Base-by-base conservation (phyloP, 2,797 vertebrate species). In the Sebastes flavidus region DNA sequence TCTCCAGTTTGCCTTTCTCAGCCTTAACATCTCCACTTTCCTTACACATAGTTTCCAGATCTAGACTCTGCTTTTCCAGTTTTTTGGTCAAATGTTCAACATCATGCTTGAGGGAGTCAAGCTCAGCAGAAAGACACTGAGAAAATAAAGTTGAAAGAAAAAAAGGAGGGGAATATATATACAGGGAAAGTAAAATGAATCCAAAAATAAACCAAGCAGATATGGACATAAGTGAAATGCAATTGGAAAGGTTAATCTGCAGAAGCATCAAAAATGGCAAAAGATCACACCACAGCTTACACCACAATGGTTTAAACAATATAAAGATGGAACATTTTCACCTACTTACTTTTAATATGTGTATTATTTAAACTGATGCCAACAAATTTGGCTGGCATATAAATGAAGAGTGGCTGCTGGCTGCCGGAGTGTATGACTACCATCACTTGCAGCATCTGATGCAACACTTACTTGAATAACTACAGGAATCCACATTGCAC, bases 81-180 rank as follows among this genome's bases (percentile, higher is more conserved):
- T 98, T 95, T 95, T 96, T 95, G 93, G 96, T 96, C 93, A 98
- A 95, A 87, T 94, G 94, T 90, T 98, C 96, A 95, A 96, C 92
- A 85, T 97, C 96, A 96, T 96, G 96, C 95, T 96, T 97, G 96
- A 94, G 95, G 96, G 97, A 95, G 79, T 97, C 96, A 97, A 99
- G 97, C 94, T 97, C 95, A 96, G 96, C 96, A 93, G 96, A 96
- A 96, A 99, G 96, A 91, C 96, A 97, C 98, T 99, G 96, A 91
- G 95, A 93, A 94, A 93, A 95, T 96, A 90, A 96, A 92, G 86
- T 72, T 91, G 83, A 91, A 91, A 87, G 80, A 83, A 92, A 91
- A 91, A 79, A 92, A 91, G 74, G 52, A 30, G 62, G 74, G 74
- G 70, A 32, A 82, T 80, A 79, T 83, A 80, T 75, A 78, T 22